Percentiles rank a stretch among this genome's conserved stretches.
phyloP scores from a whole-genome alignment of 2,113 vertebrate species.

The Euleptes europaea region DNA sequence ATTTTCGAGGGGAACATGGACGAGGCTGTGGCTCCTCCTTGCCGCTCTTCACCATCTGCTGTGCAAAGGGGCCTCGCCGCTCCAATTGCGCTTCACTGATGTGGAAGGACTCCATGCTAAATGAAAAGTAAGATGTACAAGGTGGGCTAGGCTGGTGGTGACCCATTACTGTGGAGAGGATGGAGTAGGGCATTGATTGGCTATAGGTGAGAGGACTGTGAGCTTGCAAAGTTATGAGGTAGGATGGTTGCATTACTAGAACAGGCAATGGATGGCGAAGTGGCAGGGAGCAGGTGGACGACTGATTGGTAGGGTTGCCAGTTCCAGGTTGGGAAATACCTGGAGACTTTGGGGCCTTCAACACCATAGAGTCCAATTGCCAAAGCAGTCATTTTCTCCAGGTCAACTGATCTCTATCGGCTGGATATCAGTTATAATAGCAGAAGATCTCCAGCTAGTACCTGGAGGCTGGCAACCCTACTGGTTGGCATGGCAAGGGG shows the following conservation, averaged over 20 bases:
- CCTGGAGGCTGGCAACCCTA: too few species aligned
- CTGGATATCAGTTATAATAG: too few species aligned
- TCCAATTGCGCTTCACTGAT: constrained; percentile 19
- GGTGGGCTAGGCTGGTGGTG: neutral
- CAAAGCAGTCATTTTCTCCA: too few species aligned
- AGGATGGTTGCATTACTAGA: neutral
- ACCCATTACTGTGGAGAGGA: neutral
- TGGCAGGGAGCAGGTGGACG: neutral
- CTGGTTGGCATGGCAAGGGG: neutral
- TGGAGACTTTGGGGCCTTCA: too few species aligned
- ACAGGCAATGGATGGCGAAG: neutral
- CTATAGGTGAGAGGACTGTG: neutral
- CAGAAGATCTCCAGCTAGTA: too few species aligned
- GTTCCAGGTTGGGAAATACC: too few species aligned
- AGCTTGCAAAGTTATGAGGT: neutral
- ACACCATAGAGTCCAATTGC: too few species aligned
- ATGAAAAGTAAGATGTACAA: neutral
- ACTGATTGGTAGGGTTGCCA: too few species aligned
- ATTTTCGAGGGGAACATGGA: constrained; percentile 5
- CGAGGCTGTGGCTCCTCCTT: neutral
- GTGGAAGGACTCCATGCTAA: constrained; percentile 49
- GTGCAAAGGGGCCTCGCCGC: neutral
- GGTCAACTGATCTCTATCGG: too few species aligned
- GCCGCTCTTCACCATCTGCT: neutral
- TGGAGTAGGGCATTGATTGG: neutral